Percentiles rank a stretch among this genome's conserved stretches.
Conservation (phyloP, 2,888 invertebrate species). For the Himalopsyche kuldschensis region DNA sequence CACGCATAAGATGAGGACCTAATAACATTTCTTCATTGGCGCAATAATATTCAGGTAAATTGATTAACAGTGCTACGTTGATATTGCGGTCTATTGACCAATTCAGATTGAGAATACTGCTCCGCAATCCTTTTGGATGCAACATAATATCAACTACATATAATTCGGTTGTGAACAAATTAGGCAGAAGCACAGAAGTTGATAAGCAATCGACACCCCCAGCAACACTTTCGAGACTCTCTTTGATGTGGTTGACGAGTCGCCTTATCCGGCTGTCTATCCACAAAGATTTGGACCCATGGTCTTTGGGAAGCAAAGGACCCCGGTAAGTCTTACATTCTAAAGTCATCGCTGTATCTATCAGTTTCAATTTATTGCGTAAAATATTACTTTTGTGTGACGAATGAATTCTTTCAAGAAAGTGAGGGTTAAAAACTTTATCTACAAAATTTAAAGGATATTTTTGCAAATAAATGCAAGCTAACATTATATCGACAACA, state of each 20-base stretch:
- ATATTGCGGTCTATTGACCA: slow-evolving; percentile 50
- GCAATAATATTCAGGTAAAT: slow-evolving; percentile 69
- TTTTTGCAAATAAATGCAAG: slow-evolving; percentile 64
- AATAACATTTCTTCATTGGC: slow-evolving; percentile 58
- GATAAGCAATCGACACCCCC: slow-evolving; percentile 56
- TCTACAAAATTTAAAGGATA: slow-evolving; percentile 64
- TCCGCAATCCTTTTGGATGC: slow-evolving; percentile 53
- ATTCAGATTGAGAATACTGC: slow-evolving; percentile 54
- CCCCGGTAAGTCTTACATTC: slow-evolving; percentile 63
- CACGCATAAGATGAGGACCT: slow-evolving; percentile 67
- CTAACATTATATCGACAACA: slow-evolving; percentile 63
- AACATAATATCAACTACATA: slow-evolving; percentile 65
- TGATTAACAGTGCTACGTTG: slow-evolving; percentile 62
- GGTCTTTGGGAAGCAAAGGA: slow-evolving; percentile 60
- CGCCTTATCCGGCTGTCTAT: slow-evolving; percentile 60
- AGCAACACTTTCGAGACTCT: slow-evolving; percentile 51
- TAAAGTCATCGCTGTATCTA: slow-evolving; percentile 66
- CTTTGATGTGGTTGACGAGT: slow-evolving; percentile 53
- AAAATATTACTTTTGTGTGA: slow-evolving; percentile 48
- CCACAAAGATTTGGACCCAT: slow-evolving; percentile 54
- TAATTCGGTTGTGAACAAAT: slow-evolving; percentile 59
- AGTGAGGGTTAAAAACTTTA: slow-evolving; percentile 63
- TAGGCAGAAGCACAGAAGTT: slow-evolving; percentile 56
- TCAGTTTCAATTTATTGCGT: slow-evolving; percentile 59
- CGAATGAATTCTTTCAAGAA: slow-evolving; percentile 59